Base-by-base conservation (phyloP, 2,113 vertebrate genomes). In the Cololabis saira region DNA sequence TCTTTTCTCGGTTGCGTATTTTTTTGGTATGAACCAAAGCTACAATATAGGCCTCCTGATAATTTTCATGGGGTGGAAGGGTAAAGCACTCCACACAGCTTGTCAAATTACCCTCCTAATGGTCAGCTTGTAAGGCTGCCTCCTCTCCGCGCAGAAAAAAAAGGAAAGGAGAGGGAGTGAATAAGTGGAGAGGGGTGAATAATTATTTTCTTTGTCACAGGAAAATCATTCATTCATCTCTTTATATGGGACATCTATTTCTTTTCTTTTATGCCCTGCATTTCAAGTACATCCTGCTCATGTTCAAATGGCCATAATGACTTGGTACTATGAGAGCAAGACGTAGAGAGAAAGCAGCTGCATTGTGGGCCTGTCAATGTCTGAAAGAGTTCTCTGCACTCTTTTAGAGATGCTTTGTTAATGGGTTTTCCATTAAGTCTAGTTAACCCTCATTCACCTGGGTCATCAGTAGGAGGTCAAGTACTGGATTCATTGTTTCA, bases 61-160 rank as follows among this genome's bases (percentile, higher is more conserved):
- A 59, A 82, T 85, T 81, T 85, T 86, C 71, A 81, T 87, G 81
- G 74, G 84, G 84, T 83, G 77, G 81, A 70, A 82, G 76, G 88
- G 66, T 40, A 54, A 58, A 83, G 80, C 86, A 81, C 90, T 88
- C 81, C 18, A 56, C 71, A 54, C 75, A 82, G 86, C 84, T 89
- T 83, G 74, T 89, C 67, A 89, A 90, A 91, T 90, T 90, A 89
- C 82, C 71, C 71, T 78, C 73, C 85, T 89, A 91, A 90, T 90
- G 86, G 81, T 77, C 71, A 76, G 81, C 86, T 84, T 90, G 88
- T 87, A 87, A 87, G 87, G 76, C 82, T 19, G 52, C 70, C 66
- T 81, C 50, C 40, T 78, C 71, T 86, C 55, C 42, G 68, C 47
- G 73, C 54, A 67, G 65, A 83, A 82, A 86, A 71, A 83, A 78